These are phyloP conservation scores for Platypus cylindrus DNA, from an alignment of 2,888 invertebrate genomes.

Conservation along the genomic window DNA sequence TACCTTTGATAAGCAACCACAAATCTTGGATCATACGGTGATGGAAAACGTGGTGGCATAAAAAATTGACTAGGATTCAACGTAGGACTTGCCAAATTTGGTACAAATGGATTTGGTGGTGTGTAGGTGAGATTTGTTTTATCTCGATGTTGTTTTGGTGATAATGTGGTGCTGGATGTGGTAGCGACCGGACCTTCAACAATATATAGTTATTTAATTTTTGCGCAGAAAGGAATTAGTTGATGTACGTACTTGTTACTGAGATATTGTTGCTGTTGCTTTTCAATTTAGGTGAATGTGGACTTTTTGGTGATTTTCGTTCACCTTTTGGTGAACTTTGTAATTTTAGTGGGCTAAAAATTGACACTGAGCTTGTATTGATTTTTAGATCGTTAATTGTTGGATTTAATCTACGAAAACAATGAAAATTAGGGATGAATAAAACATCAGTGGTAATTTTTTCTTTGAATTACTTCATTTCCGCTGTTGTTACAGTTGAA, in stretches of 20 bases:
- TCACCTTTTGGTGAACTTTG: slow-evolving; percentile 31
- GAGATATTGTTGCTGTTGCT: too few relatives aligned
- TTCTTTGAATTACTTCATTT: too few relatives aligned
- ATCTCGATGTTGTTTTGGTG: slow-evolving; percentile 19
- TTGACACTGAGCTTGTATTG: slow-evolving; percentile 35
- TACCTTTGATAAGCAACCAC: slow-evolving; percentile 31
- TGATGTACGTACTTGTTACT: too few relatives aligned
- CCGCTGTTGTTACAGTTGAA: too few relatives aligned
- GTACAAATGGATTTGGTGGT: slow-evolving; percentile 35
- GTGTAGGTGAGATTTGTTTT: slow-evolving; percentile 31
- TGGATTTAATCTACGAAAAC: slow-evolving; percentile 8
- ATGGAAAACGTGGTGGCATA: slow-evolving; percentile 29
- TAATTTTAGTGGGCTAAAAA: slow-evolving; percentile 34
- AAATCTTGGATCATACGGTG: slow-evolving; percentile 33
- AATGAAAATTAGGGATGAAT: neutral
- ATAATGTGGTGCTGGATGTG: slow-evolving; percentile 7
- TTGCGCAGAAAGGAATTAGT: too few relatives aligned
- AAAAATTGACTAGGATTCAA: slow-evolving; percentile 33
- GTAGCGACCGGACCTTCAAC: too few relatives aligned
- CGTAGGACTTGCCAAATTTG: slow-evolving; percentile 32
- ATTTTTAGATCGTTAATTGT: slow-evolving; percentile 29
- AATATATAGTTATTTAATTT: too few relatives aligned
- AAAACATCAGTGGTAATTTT: too few relatives aligned
- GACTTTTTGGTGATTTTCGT: slow-evolving; percentile 30
- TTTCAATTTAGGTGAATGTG: slow-evolving; percentile 30